Evolutionary conservation across 92 coral and sea anemone species (phyloP).

Genomic region (Siderastrea siderea): DNA sequence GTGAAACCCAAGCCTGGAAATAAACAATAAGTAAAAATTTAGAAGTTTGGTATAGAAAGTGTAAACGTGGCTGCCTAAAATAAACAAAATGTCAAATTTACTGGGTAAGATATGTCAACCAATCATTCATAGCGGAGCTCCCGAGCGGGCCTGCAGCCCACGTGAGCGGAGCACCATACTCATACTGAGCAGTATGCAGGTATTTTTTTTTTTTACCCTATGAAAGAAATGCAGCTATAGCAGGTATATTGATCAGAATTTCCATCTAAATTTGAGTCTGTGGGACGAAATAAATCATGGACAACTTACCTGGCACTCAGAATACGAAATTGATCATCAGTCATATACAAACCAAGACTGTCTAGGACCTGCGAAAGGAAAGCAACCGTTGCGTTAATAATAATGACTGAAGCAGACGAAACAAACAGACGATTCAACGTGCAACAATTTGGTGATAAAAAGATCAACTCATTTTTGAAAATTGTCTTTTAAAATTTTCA

Average conservation of each 20-base stretch:
- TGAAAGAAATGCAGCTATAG: too few species aligned
- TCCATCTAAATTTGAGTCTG: too few species aligned
- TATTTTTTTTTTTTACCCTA: too few species aligned
- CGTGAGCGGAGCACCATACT: too few species aligned
- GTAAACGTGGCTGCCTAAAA: background rate
- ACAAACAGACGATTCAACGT: background rate
- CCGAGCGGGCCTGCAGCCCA: too few species aligned
- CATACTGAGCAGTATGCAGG: too few species aligned
- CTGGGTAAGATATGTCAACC: too few species aligned
- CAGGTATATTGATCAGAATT: too few species aligned
- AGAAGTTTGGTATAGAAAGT: background rate
- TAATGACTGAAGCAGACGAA: background rate
- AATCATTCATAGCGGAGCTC: too few species aligned
- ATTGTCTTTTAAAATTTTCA: too few species aligned
- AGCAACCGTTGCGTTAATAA: background rate
- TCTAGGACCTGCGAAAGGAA: constrained; percentile 76
- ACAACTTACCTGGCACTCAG: constrained; percentile 82
- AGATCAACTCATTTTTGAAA: too few species aligned
- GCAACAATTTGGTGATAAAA: background rate
- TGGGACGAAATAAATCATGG: background rate
- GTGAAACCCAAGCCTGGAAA: constrained; percentile 87
- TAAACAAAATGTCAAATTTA: too few species aligned
- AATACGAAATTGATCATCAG: constrained; percentile 90
- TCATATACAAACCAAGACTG: constrained; percentile 92
- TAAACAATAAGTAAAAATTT: background rate